These are phyloP conservation scores for Gandaritis pyraliata DNA, from an alignment of 2,888 invertebrate genomes.

Conservation along the genomic window DNA sequence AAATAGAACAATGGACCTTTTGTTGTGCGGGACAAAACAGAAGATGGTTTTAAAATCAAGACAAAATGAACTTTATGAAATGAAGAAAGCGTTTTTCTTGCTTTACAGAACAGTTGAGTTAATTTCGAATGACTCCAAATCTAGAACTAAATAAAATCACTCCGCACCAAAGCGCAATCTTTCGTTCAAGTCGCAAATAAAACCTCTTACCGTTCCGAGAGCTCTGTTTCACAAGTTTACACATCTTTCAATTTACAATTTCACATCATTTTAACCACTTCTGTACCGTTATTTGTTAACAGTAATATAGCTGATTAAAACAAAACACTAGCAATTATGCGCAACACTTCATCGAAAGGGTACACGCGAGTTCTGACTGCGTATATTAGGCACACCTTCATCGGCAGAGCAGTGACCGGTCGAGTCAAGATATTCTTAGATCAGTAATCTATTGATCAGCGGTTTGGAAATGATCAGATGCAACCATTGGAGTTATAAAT, in stretches of 20 bases:
- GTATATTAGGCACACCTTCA: not conserved
- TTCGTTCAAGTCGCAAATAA: no score
- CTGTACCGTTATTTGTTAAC: no score
- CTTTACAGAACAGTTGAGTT: not conserved
- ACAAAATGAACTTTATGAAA: constrained; percentile 2
- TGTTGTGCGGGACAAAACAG: constrained; percentile 8
- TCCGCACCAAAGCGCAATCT: no score
- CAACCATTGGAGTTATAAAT: constrained; percentile 9
- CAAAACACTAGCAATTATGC: not conserved
- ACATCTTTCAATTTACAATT: no score
- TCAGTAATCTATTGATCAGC: constrained; percentile 23
- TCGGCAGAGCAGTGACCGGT: constrained; percentile 1
- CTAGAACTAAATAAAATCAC: not conserved
- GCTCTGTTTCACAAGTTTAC: no score
- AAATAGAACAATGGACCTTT: constrained; percentile 5
- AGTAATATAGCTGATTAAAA: no score
- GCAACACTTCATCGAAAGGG: not conserved
- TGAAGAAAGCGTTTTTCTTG: not conserved
- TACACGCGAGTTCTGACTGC: not conserved
- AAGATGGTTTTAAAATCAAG: constrained; percentile 2
- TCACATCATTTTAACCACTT: no score
- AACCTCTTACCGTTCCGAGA: no score
- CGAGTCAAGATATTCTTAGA: constrained; percentile 21
- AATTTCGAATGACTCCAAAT: not conserved
- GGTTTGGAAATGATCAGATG: constrained; percentile 11